Conservation (phyloP, 1,140 invertebrate species). For the Zaprionus lachaisei region DNA sequence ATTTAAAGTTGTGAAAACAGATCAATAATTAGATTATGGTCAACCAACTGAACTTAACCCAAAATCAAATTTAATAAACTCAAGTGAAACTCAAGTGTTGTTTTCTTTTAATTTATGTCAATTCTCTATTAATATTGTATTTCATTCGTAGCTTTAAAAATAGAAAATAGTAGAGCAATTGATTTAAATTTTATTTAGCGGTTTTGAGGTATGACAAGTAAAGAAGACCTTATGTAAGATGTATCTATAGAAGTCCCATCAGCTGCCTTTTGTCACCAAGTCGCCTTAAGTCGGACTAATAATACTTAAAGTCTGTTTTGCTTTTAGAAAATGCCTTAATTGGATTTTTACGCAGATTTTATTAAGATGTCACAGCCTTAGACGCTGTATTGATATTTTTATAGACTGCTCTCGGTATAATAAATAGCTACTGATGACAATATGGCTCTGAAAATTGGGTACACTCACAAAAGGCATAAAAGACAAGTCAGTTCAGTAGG, state of each 20-base stretch:
- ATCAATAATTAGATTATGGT: constrained; percentile 83
- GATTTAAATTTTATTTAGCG: not conserved
- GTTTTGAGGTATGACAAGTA: not conserved
- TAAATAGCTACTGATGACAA: constrained; percentile 32
- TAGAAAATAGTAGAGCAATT: not conserved
- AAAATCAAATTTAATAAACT: constrained; percentile 47
- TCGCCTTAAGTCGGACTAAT: not conserved
- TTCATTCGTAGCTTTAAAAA: not conserved
- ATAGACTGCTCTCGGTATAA: constrained; percentile 49
- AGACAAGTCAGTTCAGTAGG: constrained; percentile 6
- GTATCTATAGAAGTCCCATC: too few species aligned
- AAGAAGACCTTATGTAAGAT: too few species aligned
- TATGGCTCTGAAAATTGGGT: constrained; percentile 24
- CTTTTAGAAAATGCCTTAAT: not conserved
- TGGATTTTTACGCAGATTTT: constrained; percentile 7
- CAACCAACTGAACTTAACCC: constrained; percentile 48
- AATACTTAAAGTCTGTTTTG: not conserved
- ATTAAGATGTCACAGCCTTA: not conserved
- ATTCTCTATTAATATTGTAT: not conserved
- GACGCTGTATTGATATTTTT: constrained; percentile 22
- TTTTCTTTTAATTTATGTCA: constrained; percentile 7
- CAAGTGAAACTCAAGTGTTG: constrained; percentile 29
- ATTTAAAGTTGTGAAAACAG: constrained; percentile 74
- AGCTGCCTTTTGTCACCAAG: too few species aligned
- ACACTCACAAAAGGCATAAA: constrained; percentile 43